phyloP scores from a whole-genome alignment of 1,140 invertebrate species.

The Augochlora pura region DNA sequence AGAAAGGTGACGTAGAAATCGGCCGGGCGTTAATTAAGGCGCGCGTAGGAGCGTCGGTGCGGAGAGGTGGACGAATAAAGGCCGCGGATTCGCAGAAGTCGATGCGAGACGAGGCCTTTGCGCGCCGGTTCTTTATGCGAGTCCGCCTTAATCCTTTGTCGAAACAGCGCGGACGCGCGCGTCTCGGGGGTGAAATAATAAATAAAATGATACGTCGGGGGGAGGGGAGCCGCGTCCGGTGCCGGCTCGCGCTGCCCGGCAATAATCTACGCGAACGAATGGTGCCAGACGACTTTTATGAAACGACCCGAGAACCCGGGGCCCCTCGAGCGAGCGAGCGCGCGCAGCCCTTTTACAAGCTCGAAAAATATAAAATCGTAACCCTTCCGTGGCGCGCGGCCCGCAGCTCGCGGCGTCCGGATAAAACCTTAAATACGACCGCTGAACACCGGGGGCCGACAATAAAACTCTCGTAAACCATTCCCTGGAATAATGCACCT shows the following conservation, averaged over 20 bases:
- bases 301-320: constrained; percentile 44
- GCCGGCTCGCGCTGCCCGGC: constrained; percentile 44
- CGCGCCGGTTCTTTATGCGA: constrained; percentile 51
- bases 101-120: constrained; percentile 47
- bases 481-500: constrained; percentile 58
- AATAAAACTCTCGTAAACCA: constrained; percentile 67
- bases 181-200: constrained; percentile 62
- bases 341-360: constrained; percentile 44
- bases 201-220: constrained; percentile 61
- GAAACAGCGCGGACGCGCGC: constrained; percentile 27
- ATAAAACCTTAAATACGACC: constrained; percentile 77
- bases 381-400: constrained; percentile 45
- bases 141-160: constrained; percentile 54
- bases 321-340: neutral
- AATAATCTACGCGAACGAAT: constrained; percentile 66
- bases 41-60: constrained; percentile 9
- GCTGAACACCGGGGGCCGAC: constrained; percentile 70
- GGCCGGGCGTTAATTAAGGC: constrained; percentile 51
- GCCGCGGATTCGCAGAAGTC: constrained; percentile 37
- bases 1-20: neutral
- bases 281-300: constrained; percentile 68
- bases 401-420: constrained; percentile 32
- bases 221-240: constrained; percentile 20
- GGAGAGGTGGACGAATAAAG: constrained; percentile 8
- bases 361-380: constrained; percentile 63